Base-by-base conservation (phyloP, 2,797 vertebrate species). In the Hyperoplus immaculatus region DNA sequence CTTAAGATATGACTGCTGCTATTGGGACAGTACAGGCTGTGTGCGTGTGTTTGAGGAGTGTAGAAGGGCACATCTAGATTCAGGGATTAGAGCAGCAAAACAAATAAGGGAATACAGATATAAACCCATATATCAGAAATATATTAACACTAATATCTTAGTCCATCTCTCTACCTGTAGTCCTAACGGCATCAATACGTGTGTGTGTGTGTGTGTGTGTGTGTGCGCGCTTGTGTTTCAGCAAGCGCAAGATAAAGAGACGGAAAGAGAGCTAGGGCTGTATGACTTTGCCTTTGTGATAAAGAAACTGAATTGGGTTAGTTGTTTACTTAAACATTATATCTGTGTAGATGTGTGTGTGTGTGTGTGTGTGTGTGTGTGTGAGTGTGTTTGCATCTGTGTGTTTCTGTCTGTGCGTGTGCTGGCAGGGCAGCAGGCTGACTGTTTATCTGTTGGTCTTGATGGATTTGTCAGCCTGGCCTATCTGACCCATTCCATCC, bases 401-500 rank as follows among this genome's bases (percentile, higher is more conserved):
- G 29, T 29, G 29, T 29, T 29, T 29, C 29, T 29, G 29, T 29
- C 3, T 29, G 29, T 29, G 29, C 3, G 67, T 15, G 65, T 16
- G 2, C 8, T 50, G 49, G 54, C 46, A 0, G 72, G 67, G 21
- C 58, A 66, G 47, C 58, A 56, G 46, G 57, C 63, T 55, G 58
- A 78, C 66, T 81, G 69, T 90, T 88, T 86, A 79, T 89, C 85
- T 69, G 80, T 56, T 69, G 72, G 84, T 88, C 81, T 84, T 84
- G 86, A 91, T 85, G 74, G 87, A 92, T 90, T 84, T 68, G 76
- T 90, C 85, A 84, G 82, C 75, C 74, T 72, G 87, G 83, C 86
- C 90, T 88, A 84, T 91, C 81, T 88, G 88, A 91, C 81, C 89
- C 75, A 83, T 77, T 90, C 80, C 84, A 83, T 91, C 88, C 89